phyloP scores from a whole-genome alignment of 2,113 vertebrate genomes.

The Corvus moneduloides region DNA sequence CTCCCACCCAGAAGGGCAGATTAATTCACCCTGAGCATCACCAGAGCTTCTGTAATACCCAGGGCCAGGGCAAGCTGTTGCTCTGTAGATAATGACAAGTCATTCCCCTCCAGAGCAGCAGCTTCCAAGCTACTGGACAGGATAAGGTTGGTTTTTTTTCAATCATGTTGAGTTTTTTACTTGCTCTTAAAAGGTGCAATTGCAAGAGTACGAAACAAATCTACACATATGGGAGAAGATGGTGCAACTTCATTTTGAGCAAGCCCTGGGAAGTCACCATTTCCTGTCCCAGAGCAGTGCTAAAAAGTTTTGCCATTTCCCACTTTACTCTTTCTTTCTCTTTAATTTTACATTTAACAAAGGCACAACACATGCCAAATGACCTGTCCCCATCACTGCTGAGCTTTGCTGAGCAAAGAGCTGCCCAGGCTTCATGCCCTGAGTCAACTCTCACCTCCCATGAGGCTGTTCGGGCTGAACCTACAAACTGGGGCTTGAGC shows the following conservation, averaged over 20 bases:
- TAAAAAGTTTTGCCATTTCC: not conserved
- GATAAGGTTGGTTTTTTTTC: not conserved
- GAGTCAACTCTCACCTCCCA: not conserved
- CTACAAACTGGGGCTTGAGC: not conserved
- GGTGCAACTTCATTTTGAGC: fast-evolving
- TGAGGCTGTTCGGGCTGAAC: not conserved
- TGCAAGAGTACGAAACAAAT: not conserved
- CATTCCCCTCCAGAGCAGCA: not conserved
- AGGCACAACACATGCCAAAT: fast-evolving
- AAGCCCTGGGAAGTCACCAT: not conserved
- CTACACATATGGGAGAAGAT: not conserved
- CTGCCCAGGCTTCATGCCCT: not conserved
- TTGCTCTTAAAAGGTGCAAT: not conserved
- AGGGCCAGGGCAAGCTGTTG: not conserved
- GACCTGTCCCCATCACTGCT: not conserved
- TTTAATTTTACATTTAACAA: not conserved
- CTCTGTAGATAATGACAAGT: not conserved
- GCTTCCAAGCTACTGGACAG: not conserved
- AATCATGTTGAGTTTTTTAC: not conserved
- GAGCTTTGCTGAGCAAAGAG: not conserved
- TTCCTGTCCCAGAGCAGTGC: not conserved
- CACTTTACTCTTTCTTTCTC: not conserved
- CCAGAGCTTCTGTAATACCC: not conserved
- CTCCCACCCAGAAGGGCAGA: not conserved
- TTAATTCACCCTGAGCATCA: not conserved